A percentile compares a stretch with the other conserved stretches of the same genome.
These are phyloP conservation scores for Agrotis segetum DNA, from an alignment of 2,888 invertebrate genomes.

Conservation along the genomic window DNA sequence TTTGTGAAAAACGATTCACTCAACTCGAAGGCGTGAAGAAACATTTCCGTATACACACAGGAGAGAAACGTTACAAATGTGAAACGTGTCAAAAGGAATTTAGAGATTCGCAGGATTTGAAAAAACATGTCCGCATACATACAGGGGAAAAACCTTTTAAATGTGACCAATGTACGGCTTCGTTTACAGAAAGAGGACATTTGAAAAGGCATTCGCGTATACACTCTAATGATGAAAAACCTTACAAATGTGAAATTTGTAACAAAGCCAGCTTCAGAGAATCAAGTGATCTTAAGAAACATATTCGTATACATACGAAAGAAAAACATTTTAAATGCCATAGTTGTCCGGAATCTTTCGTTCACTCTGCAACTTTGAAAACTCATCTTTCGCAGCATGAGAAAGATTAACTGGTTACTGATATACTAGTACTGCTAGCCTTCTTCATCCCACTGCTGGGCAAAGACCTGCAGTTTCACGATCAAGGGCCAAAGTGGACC, in stretches of 20 bases:
- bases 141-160: conserved; percentile 42
- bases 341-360: conserved; percentile 12
- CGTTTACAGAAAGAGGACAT: conserved; percentile 30
- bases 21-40: conserved; percentile 16
- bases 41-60: conserved; percentile 30
- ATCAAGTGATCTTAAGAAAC: conserved; percentile 8
- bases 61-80: conserved; percentile 29
- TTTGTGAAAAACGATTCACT: conserved; percentile 28
- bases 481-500: too few relatives aligned
- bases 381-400: conserved; percentile 37
- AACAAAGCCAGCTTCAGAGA: conserved; percentile 26
- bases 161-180: conserved; percentile 10
- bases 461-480: too few relatives aligned
- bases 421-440: too few relatives aligned
- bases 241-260: conserved; percentile 26
- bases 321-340: conserved; percentile 26
- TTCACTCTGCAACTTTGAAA: conserved; percentile 11
- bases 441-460: too few relatives aligned
- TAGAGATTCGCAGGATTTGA: conserved; percentile 35
- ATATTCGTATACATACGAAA: conserved; percentile 9
- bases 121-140: conserved; percentile 38
- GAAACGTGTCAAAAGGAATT: conserved; percentile 33
- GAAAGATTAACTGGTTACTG: conserved; percentile 2
- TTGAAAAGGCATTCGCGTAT: conserved; percentile 24
- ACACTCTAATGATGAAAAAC: conserved; percentile 23